Percentiles rank a stretch among this genome's conserved stretches.
phyloP scores from a whole-genome alignment of 2,888 invertebrate genomes.

The Agonopterix subpropinquella region DNA sequence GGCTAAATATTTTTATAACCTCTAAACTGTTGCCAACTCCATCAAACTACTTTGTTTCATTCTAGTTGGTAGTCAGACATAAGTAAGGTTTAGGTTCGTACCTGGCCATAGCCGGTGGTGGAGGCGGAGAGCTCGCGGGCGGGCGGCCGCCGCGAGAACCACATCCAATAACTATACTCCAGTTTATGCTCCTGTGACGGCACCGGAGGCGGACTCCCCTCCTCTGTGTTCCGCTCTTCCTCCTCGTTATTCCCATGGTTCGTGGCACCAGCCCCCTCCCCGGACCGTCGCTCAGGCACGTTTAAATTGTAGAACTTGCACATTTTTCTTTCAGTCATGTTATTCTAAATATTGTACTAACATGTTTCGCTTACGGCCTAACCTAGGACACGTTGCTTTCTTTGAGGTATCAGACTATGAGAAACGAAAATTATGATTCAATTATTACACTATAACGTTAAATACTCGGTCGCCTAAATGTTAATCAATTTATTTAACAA shows the following conservation, averaged over 20 bases:
- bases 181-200: constrained; percentile 92
- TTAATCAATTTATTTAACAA: constrained; percentile 34
- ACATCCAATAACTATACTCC: constrained; percentile 95
- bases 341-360: constrained; percentile 62
- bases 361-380: constrained; percentile 73
- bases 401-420: constrained; percentile 41
- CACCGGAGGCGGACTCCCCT: constrained; percentile 67
- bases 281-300: constrained; percentile 69
- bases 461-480: constrained; percentile 30
- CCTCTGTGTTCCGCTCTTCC: constrained; percentile 53
- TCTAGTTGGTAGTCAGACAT: too few relatives aligned
- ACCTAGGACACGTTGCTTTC: constrained; percentile 71
- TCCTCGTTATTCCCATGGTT: constrained; percentile 54
- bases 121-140: constrained; percentile 58
- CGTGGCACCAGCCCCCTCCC: constrained; percentile 42
- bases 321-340: constrained; percentile 75
- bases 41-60: too few relatives aligned
- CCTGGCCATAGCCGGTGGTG: constrained; percentile 69
- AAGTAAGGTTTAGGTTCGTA: constrained; percentile 12
- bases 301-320: constrained; percentile 75
- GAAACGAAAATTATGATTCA: constrained; percentile 34
- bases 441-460: constrained; percentile 34
- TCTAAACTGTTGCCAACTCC: too few relatives aligned
- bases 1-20: too few relatives aligned
- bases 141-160: constrained; percentile 82